These are phyloP conservation scores for Chrysotoxum bicinctum DNA, from an alignment of 2,888 invertebrate genomes.

Conservation along the genomic window DNA sequence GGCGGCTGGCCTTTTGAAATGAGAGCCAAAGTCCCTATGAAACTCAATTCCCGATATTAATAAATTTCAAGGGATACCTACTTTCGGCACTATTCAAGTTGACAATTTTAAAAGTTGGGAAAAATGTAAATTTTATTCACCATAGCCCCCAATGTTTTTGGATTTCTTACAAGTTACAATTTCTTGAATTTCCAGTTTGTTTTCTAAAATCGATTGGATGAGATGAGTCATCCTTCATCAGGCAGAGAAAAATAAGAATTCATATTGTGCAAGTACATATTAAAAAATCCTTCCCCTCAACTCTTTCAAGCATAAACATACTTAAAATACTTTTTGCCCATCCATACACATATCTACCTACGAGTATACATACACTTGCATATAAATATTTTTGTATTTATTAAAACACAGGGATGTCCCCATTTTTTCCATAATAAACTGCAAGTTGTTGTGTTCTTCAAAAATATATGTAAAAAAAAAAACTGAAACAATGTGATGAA, in stretches of 20 bases:
- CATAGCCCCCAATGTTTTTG: too few species aligned
- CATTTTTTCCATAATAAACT: slow-evolving; percentile 11
- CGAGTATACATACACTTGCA: neutral
- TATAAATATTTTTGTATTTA: slow-evolving; percentile 10
- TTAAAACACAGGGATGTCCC: slow-evolving; percentile 1
- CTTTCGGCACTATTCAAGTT: too few species aligned
- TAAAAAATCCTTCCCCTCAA: neutral
- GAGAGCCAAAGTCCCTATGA: too few species aligned
- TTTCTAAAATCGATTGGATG: neutral
- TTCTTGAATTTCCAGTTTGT: slow-evolving; percentile 18
- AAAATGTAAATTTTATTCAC: too few species aligned
- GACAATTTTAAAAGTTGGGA: too few species aligned
- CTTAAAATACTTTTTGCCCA: neutral
- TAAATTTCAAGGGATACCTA: too few species aligned
- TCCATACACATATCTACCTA: neutral
- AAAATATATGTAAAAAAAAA: neutral
- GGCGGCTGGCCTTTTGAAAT: too few species aligned
- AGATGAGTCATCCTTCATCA: slow-evolving; percentile 14
- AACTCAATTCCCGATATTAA: too few species aligned
- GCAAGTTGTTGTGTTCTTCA: slow-evolving; percentile 4
- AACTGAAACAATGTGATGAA: slow-evolving; percentile 27
- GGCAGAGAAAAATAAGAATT: neutral
- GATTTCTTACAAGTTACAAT: too few species aligned
- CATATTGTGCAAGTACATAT: neutral
- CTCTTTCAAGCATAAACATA: neutral